phyloP scores from a whole-genome alignment of 2,113 vertebrate genomes.

The Centropristis striata region DNA sequence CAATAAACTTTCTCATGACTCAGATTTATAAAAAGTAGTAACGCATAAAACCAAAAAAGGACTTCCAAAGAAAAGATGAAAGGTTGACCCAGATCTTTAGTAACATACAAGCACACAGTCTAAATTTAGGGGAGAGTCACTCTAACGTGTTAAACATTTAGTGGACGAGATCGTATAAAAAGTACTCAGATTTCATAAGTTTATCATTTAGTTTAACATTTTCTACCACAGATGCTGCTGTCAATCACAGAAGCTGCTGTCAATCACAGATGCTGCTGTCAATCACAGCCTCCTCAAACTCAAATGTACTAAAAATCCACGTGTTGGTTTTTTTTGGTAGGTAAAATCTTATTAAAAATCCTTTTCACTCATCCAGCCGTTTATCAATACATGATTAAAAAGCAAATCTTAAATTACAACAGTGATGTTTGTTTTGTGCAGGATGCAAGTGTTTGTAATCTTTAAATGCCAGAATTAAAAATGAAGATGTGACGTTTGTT shows the following conservation, averaged over 20 bases:
- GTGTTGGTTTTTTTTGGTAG: conserved; percentile 47
- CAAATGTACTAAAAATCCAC: conserved; percentile 38
- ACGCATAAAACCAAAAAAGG: neutral
- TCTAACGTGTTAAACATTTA: neutral
- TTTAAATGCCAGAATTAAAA: conserved; percentile 66
- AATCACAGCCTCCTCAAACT: conserved; percentile 65
- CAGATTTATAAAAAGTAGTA: neutral
- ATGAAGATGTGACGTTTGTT: conserved; percentile 40
- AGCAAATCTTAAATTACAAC: conserved; percentile 76
- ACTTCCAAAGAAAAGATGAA: neutral
- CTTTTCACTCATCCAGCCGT: conserved; percentile 40
- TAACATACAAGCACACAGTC: conserved; percentile 1
- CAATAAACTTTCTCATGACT: neutral
- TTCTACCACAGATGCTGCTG: conserved; percentile 26
- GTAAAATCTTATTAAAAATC: conserved; percentile 63
- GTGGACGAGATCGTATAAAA: neutral
- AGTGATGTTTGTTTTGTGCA: conserved; percentile 65
- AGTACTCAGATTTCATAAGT: conserved; percentile 6
- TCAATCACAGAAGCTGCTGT: conserved; percentile 65
- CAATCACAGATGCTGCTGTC: conserved; percentile 51
- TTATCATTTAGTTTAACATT: neutral
- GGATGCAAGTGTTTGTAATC: conserved; percentile 58
- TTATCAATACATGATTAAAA: conserved; percentile 67
- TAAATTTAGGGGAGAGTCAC: neutral
- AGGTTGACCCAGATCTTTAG: conserved; percentile 1